Evolutionary conservation across 2,888 invertebrate species (phyloP).

Genomic region (Diarsia mendica): DNA sequence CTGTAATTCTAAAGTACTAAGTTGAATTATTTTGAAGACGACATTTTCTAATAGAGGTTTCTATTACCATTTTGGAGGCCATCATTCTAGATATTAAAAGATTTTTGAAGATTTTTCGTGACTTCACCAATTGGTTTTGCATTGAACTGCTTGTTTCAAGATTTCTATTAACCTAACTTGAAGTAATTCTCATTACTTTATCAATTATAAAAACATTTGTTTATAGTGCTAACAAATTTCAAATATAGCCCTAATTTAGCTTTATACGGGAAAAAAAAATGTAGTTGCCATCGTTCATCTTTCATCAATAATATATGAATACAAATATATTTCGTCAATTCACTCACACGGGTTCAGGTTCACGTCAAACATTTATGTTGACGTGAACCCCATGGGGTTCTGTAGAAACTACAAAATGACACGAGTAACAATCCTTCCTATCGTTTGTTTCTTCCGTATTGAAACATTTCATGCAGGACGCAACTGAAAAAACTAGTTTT

Average conservation of each 20-base stretch:
- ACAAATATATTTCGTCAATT: conserved; percentile 11
- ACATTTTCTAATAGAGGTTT: not conserved
- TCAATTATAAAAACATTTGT: not conserved
- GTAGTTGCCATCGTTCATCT: not conserved
- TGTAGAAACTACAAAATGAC: conserved; percentile 15
- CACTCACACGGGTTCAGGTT: conserved; percentile 3
- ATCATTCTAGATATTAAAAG: not conserved
- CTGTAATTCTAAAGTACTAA: conserved; percentile 3
- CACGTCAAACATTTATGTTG: conserved; percentile 16
- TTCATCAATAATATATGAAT: conserved; percentile 5
- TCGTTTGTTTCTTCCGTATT: not conserved
- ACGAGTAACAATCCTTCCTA: not conserved
- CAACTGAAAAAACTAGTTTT: not conserved
- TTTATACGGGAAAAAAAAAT: not conserved
- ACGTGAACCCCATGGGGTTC: conserved; percentile 1
- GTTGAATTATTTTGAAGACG: not conserved
- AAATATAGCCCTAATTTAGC: not conserved
- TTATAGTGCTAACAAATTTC: not conserved
- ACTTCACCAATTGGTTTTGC: not conserved
- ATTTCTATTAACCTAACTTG: not conserved
- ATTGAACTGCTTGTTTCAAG: not conserved
- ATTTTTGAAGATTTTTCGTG: not conserved
- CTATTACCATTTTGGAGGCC: not conserved
- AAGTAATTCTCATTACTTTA: not conserved
- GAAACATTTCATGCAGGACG: not conserved